Percentiles rank a stretch among this genome's conserved stretches.
Evolutionary conservation across 2,888 invertebrate genomes (phyloP).

Genomic region (Tenthredo scrophulariae): DNA sequence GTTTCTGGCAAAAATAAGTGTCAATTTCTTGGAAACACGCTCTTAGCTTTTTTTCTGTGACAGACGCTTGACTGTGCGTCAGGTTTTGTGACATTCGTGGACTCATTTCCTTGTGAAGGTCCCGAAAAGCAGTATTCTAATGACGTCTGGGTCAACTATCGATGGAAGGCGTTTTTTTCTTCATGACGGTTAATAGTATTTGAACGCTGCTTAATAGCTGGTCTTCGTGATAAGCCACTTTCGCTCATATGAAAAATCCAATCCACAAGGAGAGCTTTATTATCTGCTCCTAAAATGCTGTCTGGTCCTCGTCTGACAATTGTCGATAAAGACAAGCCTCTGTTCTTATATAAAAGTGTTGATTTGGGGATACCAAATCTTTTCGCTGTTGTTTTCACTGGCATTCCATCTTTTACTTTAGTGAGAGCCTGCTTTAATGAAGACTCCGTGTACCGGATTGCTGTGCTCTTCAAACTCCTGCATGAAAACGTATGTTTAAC

Average conservation of each 20-base stretch:
- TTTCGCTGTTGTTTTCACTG: too few species aligned
- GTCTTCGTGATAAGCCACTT: slow-evolving; percentile 64
- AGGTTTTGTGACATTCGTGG: slow-evolving; percentile 63
- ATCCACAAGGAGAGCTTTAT: slow-evolving; percentile 6
- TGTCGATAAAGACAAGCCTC: too few species aligned
- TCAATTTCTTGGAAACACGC: slow-evolving; percentile 59
- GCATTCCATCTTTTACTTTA: too few species aligned
- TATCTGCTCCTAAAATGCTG: too few species aligned
- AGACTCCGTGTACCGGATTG: too few species aligned
- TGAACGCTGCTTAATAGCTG: slow-evolving; percentile 62
- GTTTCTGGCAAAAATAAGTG: too few species aligned
- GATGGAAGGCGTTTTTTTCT: slow-evolving; percentile 59
- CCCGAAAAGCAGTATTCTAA: slow-evolving; percentile 65
- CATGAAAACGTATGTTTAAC: too few species aligned
- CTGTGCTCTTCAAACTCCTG: too few species aligned
- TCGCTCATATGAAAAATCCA: slow-evolving; percentile 62
- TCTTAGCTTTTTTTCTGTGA: slow-evolving; percentile 63
- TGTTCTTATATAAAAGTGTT: too few species aligned
- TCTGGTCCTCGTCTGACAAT: too few species aligned
- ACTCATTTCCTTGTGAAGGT: slow-evolving; percentile 62
- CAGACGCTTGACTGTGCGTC: slow-evolving; percentile 59
- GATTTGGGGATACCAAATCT: too few species aligned
- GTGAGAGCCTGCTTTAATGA: too few species aligned
- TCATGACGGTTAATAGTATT: slow-evolving; percentile 56
- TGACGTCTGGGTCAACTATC: slow-evolving; percentile 65